phyloP scores from a whole-genome alignment of 2,888 invertebrate species.

The Hydriomena furcata region DNA sequence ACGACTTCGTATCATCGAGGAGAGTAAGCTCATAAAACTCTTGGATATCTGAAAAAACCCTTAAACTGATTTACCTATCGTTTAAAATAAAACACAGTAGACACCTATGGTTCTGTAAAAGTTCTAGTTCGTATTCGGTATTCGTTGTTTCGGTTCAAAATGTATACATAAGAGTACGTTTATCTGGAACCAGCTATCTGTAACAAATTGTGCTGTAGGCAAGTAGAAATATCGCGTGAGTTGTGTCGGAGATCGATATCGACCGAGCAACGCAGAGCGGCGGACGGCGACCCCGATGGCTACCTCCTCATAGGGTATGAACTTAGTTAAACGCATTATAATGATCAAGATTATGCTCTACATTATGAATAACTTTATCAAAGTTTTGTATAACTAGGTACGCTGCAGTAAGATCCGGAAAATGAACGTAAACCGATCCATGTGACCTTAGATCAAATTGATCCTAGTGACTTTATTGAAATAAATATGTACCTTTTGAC shows the following conservation, averaged over 20 bases:
- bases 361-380: too few species aligned
- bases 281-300: constrained; percentile 58
- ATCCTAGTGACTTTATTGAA: too few species aligned
- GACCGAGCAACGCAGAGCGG: constrained; percentile 33
- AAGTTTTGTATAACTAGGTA: too few species aligned
- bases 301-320: constrained; percentile 5
- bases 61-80: background rate
- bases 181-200: constrained; percentile 44
- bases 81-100: background rate
- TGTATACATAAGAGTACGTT: constrained; percentile 23
- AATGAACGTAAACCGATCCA: too few species aligned
- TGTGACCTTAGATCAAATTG: too few species aligned
- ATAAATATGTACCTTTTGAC: too few species aligned
- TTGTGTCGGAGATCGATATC: constrained; percentile 59
- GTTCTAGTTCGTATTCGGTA: background rate
- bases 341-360: too few species aligned
- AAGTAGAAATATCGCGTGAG: constrained; percentile 58
- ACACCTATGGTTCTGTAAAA: too few species aligned
- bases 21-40: constrained; percentile 99
- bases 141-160: constrained; percentile 8
- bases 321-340: too few species aligned
- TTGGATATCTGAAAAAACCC: constrained; percentile 91
- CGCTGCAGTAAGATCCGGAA: too few species aligned
- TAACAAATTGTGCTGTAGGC: constrained; percentile 45
- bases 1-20: constrained; percentile 96